A percentile compares a stretch with the other conserved stretches of the same genome.
Conservation (phyloP, 2,888 invertebrate species). For the Epinotia brunnichana region DNA sequence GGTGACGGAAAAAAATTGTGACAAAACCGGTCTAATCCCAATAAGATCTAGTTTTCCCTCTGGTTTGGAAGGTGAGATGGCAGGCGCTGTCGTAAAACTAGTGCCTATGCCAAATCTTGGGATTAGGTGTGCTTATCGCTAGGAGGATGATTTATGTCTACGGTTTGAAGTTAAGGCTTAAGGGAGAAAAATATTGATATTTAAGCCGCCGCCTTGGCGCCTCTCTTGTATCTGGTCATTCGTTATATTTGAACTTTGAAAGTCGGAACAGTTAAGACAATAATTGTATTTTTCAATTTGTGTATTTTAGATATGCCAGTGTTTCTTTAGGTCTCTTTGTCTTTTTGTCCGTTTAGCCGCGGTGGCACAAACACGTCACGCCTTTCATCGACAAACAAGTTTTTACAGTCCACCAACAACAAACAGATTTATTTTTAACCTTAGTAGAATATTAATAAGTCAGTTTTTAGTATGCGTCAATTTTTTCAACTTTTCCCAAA, state of each 20-base stretch:
- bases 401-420: slow-evolving; percentile 40
- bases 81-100: too few relatives aligned
- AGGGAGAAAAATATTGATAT: not conserved
- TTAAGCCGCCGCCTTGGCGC: not conserved
- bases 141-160: too few relatives aligned
- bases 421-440: slow-evolving; percentile 27
- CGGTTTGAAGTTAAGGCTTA: too few relatives aligned
- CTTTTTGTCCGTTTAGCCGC: slow-evolving; percentile 75
- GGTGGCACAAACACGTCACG: slow-evolving; percentile 76
- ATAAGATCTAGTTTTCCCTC: too few relatives aligned
- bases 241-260: slow-evolving; percentile 20
- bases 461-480: not conserved
- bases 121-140: too few relatives aligned
- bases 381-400: slow-evolving; percentile 53
- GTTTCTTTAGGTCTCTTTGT: slow-evolving; percentile 66
- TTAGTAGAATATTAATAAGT: slow-evolving; percentile 41
- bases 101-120: too few relatives aligned
- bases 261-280: slow-evolving; percentile 29
- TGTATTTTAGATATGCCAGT: slow-evolving; percentile 63
- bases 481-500: not conserved
- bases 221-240: slow-evolving; percentile 5
- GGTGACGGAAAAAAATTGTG: too few relatives aligned
- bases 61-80: too few relatives aligned
- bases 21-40: too few relatives aligned
- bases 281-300: slow-evolving; percentile 50